These are phyloP conservation scores for Cyclopterus lumpus DNA, from an alignment of 2,797 vertebrate species.

Conservation along the genomic window DNA sequence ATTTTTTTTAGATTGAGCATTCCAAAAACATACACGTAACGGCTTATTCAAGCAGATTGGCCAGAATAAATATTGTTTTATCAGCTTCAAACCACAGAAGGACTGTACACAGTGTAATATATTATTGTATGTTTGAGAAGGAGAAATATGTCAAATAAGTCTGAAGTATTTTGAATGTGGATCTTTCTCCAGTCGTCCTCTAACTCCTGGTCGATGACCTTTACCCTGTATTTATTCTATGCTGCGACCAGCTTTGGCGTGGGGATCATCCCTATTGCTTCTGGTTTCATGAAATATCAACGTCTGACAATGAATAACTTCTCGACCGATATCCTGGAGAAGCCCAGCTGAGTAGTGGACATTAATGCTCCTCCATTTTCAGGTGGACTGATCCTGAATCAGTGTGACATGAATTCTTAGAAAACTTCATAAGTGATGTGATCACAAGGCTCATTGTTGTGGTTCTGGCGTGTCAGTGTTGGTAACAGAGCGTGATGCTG, in stretches of 20 bases:
- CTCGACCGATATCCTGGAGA: slow-evolving; percentile 24
- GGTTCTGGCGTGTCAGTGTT: slow-evolving; percentile 7
- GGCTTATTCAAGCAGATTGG: not conserved
- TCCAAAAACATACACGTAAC: not conserved
- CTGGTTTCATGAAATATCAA: slow-evolving; percentile 36
- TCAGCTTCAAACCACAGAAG: not conserved
- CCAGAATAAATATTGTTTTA: not conserved
- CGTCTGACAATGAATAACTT: slow-evolving; percentile 30
- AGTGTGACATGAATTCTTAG: slow-evolving; percentile 30
- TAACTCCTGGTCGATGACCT: not conserved
- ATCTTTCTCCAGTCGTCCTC: not conserved
- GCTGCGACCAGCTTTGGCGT: too few relatives aligned
- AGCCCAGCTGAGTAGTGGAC: slow-evolving; percentile 18
- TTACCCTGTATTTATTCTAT: not conserved
- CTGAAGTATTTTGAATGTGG: not conserved
- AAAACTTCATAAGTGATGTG: slow-evolving; percentile 20
- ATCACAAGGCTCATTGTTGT: slow-evolving; percentile 26
- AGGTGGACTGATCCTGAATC: slow-evolving; percentile 29
- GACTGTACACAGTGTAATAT: not conserved
- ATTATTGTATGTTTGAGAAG: not conserved
- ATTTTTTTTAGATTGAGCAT: not conserved
- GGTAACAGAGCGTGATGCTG: slow-evolving; percentile 43
- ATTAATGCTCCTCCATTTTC: slow-evolving; percentile 30
- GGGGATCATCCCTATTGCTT: not conserved
- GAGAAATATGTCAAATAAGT: not conserved